phyloP scores from a whole-genome alignment of 2,797 vertebrate species.

The Meriones psammophilus region DNA sequence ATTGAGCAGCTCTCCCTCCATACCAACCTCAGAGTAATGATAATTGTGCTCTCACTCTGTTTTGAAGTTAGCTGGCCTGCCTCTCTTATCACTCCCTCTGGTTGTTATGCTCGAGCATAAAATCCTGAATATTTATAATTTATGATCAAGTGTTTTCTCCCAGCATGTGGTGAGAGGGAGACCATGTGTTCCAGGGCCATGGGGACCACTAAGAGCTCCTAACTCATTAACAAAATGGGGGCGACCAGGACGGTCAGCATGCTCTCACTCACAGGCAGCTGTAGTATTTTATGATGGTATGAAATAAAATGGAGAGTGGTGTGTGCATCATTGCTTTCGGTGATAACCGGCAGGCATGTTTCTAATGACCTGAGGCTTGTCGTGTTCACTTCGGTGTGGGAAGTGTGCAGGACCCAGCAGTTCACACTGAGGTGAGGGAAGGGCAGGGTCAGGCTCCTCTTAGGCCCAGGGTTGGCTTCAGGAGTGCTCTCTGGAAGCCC shows the following conservation, averaged over 20 bases:
- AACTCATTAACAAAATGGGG: background rate
- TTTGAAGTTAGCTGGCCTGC: background rate
- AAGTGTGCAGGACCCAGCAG: background rate
- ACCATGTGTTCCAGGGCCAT: background rate
- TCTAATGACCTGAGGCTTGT: background rate
- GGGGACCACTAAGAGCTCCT: background rate
- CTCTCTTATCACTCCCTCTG: slow-evolving; percentile 16
- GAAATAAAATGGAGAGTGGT: background rate
- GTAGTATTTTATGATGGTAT: background rate
- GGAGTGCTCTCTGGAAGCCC: background rate
- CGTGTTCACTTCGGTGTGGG: background rate
- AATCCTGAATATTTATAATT: slow-evolving; percentile 26
- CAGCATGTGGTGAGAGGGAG: background rate
- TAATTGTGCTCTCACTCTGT: background rate
- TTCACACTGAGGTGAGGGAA: background rate
- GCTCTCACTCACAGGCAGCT: background rate
- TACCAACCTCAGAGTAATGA: background rate
- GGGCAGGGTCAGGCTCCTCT: background rate
- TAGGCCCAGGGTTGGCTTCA: background rate
- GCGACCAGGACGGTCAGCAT: background rate
- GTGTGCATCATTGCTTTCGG: background rate
- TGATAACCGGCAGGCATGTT: background rate
- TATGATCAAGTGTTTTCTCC: slow-evolving; percentile 4
- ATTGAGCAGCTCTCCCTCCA: background rate
- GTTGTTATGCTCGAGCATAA: background rate